phyloP scores from a whole-genome alignment of 2,888 invertebrate genomes.

The Nasonovia ribisnigri region DNA sequence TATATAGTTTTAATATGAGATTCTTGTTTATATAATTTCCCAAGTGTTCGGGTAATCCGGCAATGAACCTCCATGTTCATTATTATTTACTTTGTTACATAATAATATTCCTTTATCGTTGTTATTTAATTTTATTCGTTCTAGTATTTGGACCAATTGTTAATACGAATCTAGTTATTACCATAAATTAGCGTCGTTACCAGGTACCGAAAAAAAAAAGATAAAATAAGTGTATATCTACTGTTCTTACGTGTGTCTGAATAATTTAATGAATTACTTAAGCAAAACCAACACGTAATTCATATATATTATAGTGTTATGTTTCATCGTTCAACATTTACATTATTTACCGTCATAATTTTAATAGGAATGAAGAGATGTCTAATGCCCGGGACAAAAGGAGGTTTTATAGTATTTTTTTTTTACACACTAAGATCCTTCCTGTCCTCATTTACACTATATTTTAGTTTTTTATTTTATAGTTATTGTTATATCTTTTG shows the following conservation, averaged over 20 bases:
- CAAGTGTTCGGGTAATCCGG: not conserved
- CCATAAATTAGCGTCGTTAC: slow-evolving; percentile 57
- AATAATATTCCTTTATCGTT: slow-evolving; percentile 44
- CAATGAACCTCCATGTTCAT: not conserved
- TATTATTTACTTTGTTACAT: slow-evolving; percentile 4
- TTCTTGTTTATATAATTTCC: slow-evolving; percentile 27
- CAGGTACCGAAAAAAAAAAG: slow-evolving; percentile 40
- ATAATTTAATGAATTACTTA: slow-evolving; percentile 59
- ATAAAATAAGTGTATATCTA: slow-evolving; percentile 28
- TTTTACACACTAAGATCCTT: slow-evolving; percentile 20
- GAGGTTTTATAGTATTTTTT: slow-evolving; percentile 23
- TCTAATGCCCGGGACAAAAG: slow-evolving; percentile 50
- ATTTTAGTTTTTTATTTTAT: slow-evolving; percentile 38
- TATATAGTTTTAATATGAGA: not conserved
- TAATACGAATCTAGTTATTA: slow-evolving; percentile 61
- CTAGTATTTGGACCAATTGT: slow-evolving; percentile 53
- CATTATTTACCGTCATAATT: slow-evolving; percentile 57
- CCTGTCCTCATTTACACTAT: slow-evolving; percentile 51
- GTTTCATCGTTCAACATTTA: slow-evolving; percentile 49
- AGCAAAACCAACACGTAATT: slow-evolving; percentile 60
- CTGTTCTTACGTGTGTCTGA: slow-evolving; percentile 51
- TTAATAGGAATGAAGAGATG: slow-evolving; percentile 36
- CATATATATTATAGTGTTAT: slow-evolving; percentile 24
- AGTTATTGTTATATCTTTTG: not conserved
- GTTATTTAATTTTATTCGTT: slow-evolving; percentile 55